Percentiles rank a stretch among this genome's conserved stretches.
phyloP scores from a whole-genome alignment of 2,113 vertebrate genomes.

The Setophaga petechia region DNA sequence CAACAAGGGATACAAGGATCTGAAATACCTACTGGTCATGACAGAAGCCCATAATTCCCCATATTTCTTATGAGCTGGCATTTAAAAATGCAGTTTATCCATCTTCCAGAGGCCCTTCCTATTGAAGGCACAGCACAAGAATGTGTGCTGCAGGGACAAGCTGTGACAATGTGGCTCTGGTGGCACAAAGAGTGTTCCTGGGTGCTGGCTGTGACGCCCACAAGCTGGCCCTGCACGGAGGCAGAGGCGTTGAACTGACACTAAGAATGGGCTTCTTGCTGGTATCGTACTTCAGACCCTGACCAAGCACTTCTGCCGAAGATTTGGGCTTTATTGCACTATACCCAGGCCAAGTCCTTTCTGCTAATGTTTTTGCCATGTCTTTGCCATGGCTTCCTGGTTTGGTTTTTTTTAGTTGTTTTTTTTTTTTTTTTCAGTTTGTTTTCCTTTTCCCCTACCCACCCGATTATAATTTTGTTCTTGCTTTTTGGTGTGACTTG shows the following conservation, averaged over 20 bases:
- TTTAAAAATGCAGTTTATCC: not conserved
- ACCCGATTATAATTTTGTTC: constrained; percentile 74
- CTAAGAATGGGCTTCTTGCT: not conserved
- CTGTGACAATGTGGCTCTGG: rapidly evolving
- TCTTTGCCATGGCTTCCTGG: constrained; percentile 78
- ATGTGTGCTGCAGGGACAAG: rapidly evolving
- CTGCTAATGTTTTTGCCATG: constrained; percentile 77
- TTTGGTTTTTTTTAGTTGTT: not conserved
- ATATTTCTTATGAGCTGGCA: rapidly evolving
- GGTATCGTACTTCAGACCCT: constrained; percentile 64
- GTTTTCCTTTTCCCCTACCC: not conserved
- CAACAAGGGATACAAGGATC: constrained; percentile 57
- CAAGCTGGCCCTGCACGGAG: not conserved
- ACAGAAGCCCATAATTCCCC: not conserved
- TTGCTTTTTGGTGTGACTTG: constrained; percentile 87
- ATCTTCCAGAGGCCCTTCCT: not conserved
- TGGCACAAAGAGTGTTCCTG: not conserved
- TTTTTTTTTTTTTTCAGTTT: not conserved
- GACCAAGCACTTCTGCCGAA: constrained; percentile 49
- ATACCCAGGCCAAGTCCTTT: constrained; percentile 88
- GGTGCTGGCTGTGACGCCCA: not conserved
- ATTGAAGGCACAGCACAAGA: rapidly evolving
- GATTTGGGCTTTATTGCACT: constrained; percentile 44
- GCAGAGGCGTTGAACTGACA: not conserved
- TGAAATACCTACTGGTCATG: constrained; percentile 60